Evolutionary conservation across 1,140 invertebrate species (phyloP).

Genomic region (Archivesica marissinica): DNA sequence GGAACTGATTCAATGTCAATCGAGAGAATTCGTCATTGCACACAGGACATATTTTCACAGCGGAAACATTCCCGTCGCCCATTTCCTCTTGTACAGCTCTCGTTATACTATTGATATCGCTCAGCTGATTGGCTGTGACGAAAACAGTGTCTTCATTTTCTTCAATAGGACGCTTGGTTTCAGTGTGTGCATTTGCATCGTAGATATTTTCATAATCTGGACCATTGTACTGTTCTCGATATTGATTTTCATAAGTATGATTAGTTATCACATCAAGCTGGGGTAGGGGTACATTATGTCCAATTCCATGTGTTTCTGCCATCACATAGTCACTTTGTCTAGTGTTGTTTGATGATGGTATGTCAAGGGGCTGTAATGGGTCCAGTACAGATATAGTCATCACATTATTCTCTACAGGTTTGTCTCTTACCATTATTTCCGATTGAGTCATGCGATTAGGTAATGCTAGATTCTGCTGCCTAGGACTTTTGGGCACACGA

Average conservation of each 20-base stretch:
- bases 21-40: conserved; percentile 71
- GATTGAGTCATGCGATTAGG: conserved; percentile 46
- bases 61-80: background rate
- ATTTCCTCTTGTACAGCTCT: background rate
- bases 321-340: conserved; percentile 8
- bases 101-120: background rate
- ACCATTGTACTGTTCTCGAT: conserved; percentile 19
- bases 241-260: background rate
- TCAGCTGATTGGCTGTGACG: background rate
- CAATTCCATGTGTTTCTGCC: background rate
- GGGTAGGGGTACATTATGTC: background rate
- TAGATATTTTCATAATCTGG: conserved; percentile 57
- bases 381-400: conserved; percentile 8
- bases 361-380: conserved; percentile 1
- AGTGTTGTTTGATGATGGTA: background rate
- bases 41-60: conserved; percentile 71
- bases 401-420: background rate
- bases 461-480: background rate
- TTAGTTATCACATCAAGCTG: background rate
- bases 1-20: conserved; percentile 74
- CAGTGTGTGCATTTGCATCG: conserved; percentile 4
- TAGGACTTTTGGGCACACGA: background rate
- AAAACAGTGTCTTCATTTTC: conserved; percentile 42
- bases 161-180: conserved; percentile 10
- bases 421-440: background rate